Base-by-base conservation (phyloP, 2,888 invertebrate genomes). In the Electrophaes corylata region DNA sequence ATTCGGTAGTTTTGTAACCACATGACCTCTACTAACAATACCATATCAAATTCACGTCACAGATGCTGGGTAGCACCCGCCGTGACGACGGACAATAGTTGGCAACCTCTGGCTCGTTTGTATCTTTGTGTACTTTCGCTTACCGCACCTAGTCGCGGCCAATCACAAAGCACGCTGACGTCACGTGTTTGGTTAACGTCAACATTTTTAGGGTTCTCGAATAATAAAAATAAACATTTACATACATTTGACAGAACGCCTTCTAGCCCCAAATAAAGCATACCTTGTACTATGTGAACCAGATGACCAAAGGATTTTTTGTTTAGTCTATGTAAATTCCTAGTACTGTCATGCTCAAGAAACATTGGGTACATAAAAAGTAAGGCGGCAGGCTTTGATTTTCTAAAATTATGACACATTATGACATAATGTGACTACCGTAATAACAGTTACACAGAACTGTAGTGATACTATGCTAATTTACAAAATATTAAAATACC, bases 1-100 rank as follows among this genome's bases (percentile, higher is more conserved):
- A 49, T 54, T 60, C 57, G 58, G 26, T 43, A 14, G 37, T 55
- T 54, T 49, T 57, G 55, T 49, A 54, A 53, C 23, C 29, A 39
- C 49, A 52, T 56, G 64, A 64, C 66, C 66, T 62, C 63, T 56
- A 53, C 29, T 64, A 72, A 84, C 82, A 84, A 83, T 79, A 67
- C 72, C 77, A 75, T 84, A 83, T 84, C 81, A 81, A 81, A 81
- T 83, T 74, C 71, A 56, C 74, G 81, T 81, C 73, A 81, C 81
- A 83, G 79, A 72, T 63, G 76, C 72, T 78, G 71, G 73, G 73
- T 72, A 59, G 60, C 79, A 73, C 54, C 57, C 48, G 74, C 70
- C 79, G 78, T 80, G 72, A 81, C 81, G 65, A 57, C 60, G 61
- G 65, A 77, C 78, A 79, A 78, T 78, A 57, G 80, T 81, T 78